These are phyloP conservation scores for Mythimna lalbum DNA, from an alignment of 2,888 invertebrate genomes.

Conservation along the genomic window DNA sequence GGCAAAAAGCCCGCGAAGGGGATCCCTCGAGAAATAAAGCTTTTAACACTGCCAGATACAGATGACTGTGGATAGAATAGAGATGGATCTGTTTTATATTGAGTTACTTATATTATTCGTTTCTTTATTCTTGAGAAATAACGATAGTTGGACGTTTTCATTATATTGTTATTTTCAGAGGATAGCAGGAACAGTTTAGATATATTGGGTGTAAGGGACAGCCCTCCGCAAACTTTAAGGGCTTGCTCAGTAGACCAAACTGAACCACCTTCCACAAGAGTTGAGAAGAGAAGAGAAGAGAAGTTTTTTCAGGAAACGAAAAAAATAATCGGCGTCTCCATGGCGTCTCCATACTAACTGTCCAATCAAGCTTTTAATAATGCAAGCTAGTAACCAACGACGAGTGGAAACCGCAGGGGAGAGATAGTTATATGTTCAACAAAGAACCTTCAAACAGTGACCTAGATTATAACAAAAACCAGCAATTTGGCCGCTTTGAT, in stretches of 20 bases:
- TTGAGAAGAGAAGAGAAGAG: too few species aligned
- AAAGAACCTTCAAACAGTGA: constrained; percentile 3
- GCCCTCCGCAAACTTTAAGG: too few species aligned
- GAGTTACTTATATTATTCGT: not conserved
- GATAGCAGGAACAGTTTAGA: not conserved
- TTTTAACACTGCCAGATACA: constrained; percentile 22
- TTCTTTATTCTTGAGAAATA: constrained; percentile 6
- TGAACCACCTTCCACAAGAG: too few species aligned
- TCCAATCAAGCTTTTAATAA: too few species aligned
- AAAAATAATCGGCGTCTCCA: too few species aligned
- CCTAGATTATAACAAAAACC: constrained; percentile 21
- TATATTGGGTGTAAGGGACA: too few species aligned
- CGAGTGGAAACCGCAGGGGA: too few species aligned
- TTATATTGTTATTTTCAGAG: not conserved
- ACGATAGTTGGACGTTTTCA: not conserved
- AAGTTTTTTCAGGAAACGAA: too few species aligned
- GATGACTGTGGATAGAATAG: constrained; percentile 14
- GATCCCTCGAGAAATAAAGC: constrained; percentile 40
- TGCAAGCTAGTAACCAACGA: too few species aligned
- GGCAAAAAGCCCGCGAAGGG: not conserved
- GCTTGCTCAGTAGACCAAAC: too few species aligned
- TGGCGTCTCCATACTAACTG: too few species aligned
- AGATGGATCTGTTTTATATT: constrained; percentile 15
- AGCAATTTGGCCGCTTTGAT: constrained; percentile 6
- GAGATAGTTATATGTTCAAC: too few species aligned